These are phyloP conservation scores for Celastrina argiolus DNA, from an alignment of 2,888 invertebrate species.

Conservation along the genomic window DNA sequence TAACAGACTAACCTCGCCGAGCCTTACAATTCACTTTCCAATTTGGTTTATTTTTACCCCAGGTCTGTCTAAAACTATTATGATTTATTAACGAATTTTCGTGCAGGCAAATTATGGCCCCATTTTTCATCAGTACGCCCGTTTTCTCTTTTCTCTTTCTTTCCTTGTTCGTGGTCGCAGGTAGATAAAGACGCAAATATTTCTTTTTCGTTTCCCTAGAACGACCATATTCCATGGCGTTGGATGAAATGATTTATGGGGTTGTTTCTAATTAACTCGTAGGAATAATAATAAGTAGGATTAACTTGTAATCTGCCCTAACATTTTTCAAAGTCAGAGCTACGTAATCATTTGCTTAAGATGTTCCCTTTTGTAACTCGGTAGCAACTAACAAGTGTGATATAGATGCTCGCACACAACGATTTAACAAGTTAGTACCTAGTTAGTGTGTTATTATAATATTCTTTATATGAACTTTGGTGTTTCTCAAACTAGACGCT, in stretches of 20 bases:
- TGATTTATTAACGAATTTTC: slow-evolving; percentile 78
- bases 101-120: slow-evolving; percentile 74
- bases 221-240: slow-evolving; percentile 57
- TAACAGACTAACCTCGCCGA: slow-evolving; percentile 70
- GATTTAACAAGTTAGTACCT: background rate
- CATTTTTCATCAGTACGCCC: slow-evolving; percentile 57
- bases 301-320: slow-evolving; percentile 60
- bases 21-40: slow-evolving; percentile 78
- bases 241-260: slow-evolving; percentile 66
- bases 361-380: slow-evolving; percentile 41
- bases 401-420: slow-evolving; percentile 16
- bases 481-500: too few species aligned
- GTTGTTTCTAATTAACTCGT: slow-evolving; percentile 68
- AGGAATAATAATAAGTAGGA: slow-evolving; percentile 61
- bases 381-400: slow-evolving; percentile 46
- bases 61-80: slow-evolving; percentile 75
- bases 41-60: slow-evolving; percentile 73
- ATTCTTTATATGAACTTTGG: too few species aligned
- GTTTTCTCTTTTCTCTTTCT: slow-evolving; percentile 53
- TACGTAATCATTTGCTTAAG: slow-evolving; percentile 53
- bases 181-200: slow-evolving; percentile 54
- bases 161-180: slow-evolving; percentile 37
- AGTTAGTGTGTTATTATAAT: background rate
- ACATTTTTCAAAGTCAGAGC: slow-evolving; percentile 55
- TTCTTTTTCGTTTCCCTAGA: slow-evolving; percentile 60